phyloP scores from a whole-genome alignment of 2,888 invertebrate species.

The Rhodophaea formosa region DNA sequence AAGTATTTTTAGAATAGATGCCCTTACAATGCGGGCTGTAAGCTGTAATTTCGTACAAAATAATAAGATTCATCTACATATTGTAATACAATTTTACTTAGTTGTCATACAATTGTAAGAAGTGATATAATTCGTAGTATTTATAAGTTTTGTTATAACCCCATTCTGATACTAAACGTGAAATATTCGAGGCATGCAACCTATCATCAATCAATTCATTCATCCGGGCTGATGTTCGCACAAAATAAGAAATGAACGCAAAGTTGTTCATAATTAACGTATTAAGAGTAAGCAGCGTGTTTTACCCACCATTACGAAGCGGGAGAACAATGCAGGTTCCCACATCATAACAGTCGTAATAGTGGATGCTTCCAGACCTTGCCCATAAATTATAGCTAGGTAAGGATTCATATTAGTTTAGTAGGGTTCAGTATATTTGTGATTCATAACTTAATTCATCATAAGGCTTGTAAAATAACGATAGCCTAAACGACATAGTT shows the following conservation, averaged over 20 bases:
- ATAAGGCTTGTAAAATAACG: too few species aligned
- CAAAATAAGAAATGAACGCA: conserved; percentile 36
- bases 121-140: too few species aligned
- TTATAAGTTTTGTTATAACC: too few species aligned
- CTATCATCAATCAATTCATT: conserved; percentile 13
- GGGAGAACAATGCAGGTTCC: conserved; percentile 56
- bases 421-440: conserved; percentile 27
- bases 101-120: too few species aligned
- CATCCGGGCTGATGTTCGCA: conserved; percentile 2
- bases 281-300: conserved; percentile 52
- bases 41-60: too few species aligned
- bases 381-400: conserved; percentile 29
- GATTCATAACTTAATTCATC: too few species aligned
- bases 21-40: too few species aligned
- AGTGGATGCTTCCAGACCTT: conserved; percentile 38
- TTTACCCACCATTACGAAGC: conserved; percentile 57
- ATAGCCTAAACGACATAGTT: too few species aligned
- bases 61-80: too few species aligned
- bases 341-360: conserved; percentile 70
- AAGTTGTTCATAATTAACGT: conserved; percentile 50
- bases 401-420: background rate
- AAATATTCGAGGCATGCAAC: background rate
- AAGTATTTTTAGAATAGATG: too few species aligned
- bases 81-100: too few species aligned
- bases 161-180: too few species aligned